Conservation (phyloP, 2,113 vertebrate genomes). For the Python bivittatus region DNA sequence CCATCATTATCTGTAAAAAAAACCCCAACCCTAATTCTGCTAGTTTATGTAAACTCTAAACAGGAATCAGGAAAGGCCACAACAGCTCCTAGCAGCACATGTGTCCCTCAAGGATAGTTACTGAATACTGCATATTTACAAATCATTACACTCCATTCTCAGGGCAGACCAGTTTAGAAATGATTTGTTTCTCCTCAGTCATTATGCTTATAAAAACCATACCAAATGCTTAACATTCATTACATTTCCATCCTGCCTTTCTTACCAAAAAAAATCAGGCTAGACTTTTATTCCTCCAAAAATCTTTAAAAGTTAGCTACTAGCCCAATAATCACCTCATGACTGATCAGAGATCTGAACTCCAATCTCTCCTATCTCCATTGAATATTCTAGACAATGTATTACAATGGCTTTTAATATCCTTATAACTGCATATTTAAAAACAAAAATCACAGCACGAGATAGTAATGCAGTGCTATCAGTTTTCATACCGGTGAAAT, state of each 20-base stretch:
- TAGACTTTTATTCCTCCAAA: neutral
- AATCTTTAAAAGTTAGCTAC: neutral
- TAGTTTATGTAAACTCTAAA: neutral
- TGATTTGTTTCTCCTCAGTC: neutral
- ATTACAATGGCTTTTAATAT: neutral
- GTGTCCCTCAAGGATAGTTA: neutral
- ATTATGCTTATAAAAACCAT: neutral
- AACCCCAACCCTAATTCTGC: neutral
- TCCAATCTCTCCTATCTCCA: neutral
- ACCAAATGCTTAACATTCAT: neutral
- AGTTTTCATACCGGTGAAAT: neutral
- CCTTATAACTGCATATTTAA: neutral
- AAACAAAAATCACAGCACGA: neutral
- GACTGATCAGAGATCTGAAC: neutral
- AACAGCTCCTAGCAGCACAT: neutral
- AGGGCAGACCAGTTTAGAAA: neutral
- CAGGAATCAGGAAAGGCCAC: neutral
- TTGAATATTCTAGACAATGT: neutral
- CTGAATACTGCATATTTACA: neutral
- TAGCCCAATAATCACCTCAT: too few relatives aligned
- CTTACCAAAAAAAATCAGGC: neutral
- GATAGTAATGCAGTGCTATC: neutral
- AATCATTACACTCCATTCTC: neutral
- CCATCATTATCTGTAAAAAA: neutral
- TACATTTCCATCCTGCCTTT: neutral